These are phyloP conservation scores for Mythimna pallens DNA, from an alignment of 2,888 invertebrate species.

Conservation along the genomic window DNA sequence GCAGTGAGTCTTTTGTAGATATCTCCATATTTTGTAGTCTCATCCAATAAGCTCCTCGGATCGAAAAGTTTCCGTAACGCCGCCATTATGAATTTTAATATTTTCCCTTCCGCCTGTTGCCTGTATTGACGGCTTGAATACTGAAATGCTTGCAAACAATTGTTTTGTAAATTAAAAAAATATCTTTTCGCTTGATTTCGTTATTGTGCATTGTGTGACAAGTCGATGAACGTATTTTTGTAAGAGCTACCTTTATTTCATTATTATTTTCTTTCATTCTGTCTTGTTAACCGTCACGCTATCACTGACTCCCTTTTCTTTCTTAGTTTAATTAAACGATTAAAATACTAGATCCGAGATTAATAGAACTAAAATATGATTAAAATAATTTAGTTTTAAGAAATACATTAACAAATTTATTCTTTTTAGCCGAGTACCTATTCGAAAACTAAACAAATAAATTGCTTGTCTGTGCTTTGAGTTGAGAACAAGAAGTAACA, in stretches of 20 bases:
- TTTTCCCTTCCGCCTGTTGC: slow-evolving; percentile 40
- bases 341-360: background rate
- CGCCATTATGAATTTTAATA: slow-evolving; percentile 56
- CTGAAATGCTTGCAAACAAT: slow-evolving; percentile 20
- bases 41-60: slow-evolving; percentile 30
- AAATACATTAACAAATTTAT: background rate
- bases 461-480: background rate
- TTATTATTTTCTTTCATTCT: background rate
- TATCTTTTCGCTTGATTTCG: slow-evolving; percentile 24
- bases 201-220: slow-evolving; percentile 2
- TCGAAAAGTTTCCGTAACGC: slow-evolving; percentile 45
- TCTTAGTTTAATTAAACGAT: background rate
- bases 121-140: slow-evolving; percentile 20
- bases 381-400: background rate
- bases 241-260: background rate
- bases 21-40: slow-evolving; percentile 20
- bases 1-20: background rate
- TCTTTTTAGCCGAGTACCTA: background rate
- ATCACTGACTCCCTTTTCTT: too few relatives aligned
- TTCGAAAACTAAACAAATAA: background rate
- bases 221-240: background rate
- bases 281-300: too few relatives aligned
- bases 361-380: too few relatives aligned
- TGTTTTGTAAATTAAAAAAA: slow-evolving; percentile 11
- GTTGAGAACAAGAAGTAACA: too few relatives aligned